Base-by-base conservation (phyloP, 2,888 invertebrate genomes). In the Atherix ibis region DNA sequence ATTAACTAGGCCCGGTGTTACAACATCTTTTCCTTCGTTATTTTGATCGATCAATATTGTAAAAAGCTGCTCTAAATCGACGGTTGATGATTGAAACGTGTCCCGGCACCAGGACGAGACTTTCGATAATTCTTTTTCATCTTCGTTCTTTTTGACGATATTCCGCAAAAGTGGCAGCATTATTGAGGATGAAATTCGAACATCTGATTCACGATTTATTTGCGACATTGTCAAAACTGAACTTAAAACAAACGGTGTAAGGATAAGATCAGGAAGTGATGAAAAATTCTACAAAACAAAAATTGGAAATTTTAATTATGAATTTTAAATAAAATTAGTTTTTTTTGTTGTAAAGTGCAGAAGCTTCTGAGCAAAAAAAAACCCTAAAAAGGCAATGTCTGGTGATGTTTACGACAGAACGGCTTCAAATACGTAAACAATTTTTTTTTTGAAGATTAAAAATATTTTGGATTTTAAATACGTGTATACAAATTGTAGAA, bases 211-310 rank as follows among this genome's bases (percentile, higher is more conserved):
- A n/a, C 61, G 56, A 42, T 59, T 61, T 1, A 52, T 49, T 4
- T 45, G 47, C 2, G 56, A 53, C 58, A 61, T 58, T 0, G 56
- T 52, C 10, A 76, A 54, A 13, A 75, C 53, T 10, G 71, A 63
- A 38, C 71, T 67, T n/a, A 75, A 53, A 41, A 73, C 64, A 48
- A 76, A 76, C 1, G 75, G 70, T 42, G 73, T 68, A 18, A 76
- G 50, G 27, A 73, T 53, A 33, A 66, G 65, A 48, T 75, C 71
- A 0, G 75, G 72, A 35, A 65, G 62, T 36, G 64, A 63, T 2
- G 58, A 48, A 16, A 71, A 56, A 43, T 57, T 66, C 63, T 71
- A 65, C 16, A 59, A 45, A 26, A 6, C 10, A 16, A 10, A n/a
- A n/a, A n/a, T n/a, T 19, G 5, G 10, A 28, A 13, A 27, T 4